Percentiles rank a stretch among this genome's conserved stretches.
phyloP scores from a whole-genome alignment of 2,797 vertebrate species.

The Rhodeus uyekii region DNA sequence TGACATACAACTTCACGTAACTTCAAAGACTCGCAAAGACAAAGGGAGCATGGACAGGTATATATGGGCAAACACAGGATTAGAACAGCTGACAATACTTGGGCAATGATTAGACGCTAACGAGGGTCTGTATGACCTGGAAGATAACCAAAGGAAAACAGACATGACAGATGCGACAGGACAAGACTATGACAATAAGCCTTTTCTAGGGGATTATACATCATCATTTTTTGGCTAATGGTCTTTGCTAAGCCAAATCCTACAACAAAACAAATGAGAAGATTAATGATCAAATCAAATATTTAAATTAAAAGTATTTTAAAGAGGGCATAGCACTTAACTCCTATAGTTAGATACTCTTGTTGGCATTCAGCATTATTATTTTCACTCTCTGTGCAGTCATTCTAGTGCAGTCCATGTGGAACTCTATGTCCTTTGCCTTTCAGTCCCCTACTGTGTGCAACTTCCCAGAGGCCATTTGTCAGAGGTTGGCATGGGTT shows the following conservation, averaged over 20 bases:
- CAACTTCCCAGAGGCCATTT: slow-evolving; percentile 52
- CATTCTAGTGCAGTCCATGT: slow-evolving; percentile 48
- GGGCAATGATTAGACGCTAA: too few species aligned
- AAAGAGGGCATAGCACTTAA: slow-evolving; percentile 54
- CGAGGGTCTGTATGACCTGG: too few species aligned
- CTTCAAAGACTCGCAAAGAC: too few species aligned
- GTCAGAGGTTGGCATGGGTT: slow-evolving; percentile 49
- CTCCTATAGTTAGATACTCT: slow-evolving; percentile 38
- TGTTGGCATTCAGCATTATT: slow-evolving; percentile 38
- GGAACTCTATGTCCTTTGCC: slow-evolving; percentile 12
- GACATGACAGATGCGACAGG: too few species aligned
- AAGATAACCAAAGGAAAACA: too few species aligned
- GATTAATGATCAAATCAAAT: slow-evolving; percentile 60
- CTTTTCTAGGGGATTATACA: slow-evolving; percentile 46
- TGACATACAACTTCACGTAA: too few species aligned
- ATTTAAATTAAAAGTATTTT: slow-evolving; percentile 64
- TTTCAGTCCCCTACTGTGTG: slow-evolving; percentile 6
- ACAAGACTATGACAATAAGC: too few species aligned
- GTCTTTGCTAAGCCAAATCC: slow-evolving; percentile 45
- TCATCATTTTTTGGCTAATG: slow-evolving; percentile 50
- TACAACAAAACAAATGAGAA: not conserved
- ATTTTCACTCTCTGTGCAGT: slow-evolving; percentile 24
- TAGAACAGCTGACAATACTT: too few species aligned
- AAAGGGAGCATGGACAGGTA: too few species aligned
- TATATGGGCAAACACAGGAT: too few species aligned